A percentile compares a stretch with the other conserved stretches of the same genome.
These are phyloP conservation scores for Climacteris rufus DNA, from an alignment of 2,113 vertebrate species.

Conservation along the genomic window DNA sequence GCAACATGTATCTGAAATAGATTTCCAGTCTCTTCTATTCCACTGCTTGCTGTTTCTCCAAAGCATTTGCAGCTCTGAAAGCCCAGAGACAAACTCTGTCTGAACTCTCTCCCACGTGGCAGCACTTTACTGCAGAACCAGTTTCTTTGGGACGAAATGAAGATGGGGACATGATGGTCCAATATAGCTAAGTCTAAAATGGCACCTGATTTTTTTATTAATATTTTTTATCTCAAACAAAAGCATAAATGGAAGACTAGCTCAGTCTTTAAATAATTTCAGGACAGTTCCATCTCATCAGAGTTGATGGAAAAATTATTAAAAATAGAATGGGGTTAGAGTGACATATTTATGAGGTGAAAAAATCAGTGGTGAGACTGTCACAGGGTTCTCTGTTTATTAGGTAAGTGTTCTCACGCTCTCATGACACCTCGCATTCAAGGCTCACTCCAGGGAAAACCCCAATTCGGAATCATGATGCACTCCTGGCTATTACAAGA, in stretches of 20 bases:
- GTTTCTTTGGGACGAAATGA: not conserved
- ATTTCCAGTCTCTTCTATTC: not conserved
- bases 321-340: slow-evolving; percentile 14
- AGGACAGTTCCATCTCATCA: not conserved
- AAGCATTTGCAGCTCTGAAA: not conserved
- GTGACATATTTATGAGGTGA: slow-evolving; percentile 74
- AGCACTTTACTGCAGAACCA: not conserved
- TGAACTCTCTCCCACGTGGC: not conserved
- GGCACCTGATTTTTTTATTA: not conserved
- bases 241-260: not conserved
- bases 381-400: slow-evolving; percentile 50
- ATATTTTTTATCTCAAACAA: not conserved
- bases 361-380: slow-evolving; percentile 36
- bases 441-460: not conserved
- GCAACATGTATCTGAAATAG: not conserved
- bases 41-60: not conserved
- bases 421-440: slow-evolving; percentile 22
- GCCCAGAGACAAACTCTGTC: not conserved
- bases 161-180: not conserved
- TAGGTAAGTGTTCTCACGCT: slow-evolving; percentile 25
- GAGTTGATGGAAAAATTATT: slow-evolving; percentile 43
- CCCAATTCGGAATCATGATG: not conserved
- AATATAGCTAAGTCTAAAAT: not conserved
- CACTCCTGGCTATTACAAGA: slow-evolving; percentile 19
- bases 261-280: not conserved